These are phyloP conservation scores for Anadara kagoshimensis DNA, from an alignment of 1,140 invertebrate genomes.

Conservation along the genomic window DNA sequence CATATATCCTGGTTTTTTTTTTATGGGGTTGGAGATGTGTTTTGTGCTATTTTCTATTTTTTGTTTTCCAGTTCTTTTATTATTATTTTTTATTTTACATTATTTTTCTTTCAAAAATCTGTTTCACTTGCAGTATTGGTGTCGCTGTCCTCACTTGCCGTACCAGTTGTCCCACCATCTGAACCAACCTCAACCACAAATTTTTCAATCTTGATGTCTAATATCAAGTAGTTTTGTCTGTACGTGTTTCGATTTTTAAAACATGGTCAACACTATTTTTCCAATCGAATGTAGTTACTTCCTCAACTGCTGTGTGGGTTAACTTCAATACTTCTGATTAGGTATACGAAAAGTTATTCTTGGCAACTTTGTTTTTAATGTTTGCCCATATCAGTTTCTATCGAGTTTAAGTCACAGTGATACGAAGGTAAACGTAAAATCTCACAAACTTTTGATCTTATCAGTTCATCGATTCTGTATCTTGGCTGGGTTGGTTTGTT, in stretches of 20 bases:
- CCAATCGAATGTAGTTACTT: neutral
- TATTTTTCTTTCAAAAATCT: no score
- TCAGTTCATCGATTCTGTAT: neutral
- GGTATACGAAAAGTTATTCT: neutral
- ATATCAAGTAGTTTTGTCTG: neutral
- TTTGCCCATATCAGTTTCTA: conserved; percentile 5
- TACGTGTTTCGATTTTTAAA: neutral
- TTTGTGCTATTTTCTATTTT: no score
- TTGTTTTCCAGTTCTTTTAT: no score
- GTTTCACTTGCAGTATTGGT: no score
- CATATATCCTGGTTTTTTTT: no score
- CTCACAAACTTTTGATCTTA: neutral
- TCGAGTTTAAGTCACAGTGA: neutral
- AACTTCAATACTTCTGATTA: neutral
- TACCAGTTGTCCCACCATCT: no score
- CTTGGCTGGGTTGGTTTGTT: no score
- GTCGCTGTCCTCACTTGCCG: no score
- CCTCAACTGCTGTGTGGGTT: neutral
- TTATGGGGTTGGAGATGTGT: no score
- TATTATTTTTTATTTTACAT: no score
- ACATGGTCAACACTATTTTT: neutral
- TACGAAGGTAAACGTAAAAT: conserved; percentile 8
- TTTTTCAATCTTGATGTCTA: neutral
- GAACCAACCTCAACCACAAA: neutral
- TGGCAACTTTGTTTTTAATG: no score